A percentile compares a stretch with the other conserved stretches of the same genome.
These are phyloP conservation scores for Bovichtus variegatus DNA, from an alignment of 2,797 vertebrate genomes.

Conservation along the genomic window DNA sequence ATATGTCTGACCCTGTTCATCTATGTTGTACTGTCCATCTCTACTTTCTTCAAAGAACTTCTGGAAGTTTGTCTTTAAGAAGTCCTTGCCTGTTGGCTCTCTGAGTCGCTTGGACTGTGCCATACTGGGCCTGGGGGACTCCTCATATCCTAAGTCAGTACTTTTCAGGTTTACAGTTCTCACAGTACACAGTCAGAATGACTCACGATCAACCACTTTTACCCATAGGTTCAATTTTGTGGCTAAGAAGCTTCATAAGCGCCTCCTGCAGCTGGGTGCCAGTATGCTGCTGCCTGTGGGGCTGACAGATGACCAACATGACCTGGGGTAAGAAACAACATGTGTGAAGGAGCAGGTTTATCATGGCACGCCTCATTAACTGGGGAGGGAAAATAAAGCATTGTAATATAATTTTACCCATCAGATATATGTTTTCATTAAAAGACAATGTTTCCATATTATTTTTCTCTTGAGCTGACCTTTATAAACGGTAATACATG, in stretches of 20 bases:
- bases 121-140: slow-evolving; percentile 94
- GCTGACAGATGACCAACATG: slow-evolving; percentile 95
- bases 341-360: background rate
- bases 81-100: slow-evolving; percentile 86
- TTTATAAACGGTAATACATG: too few species aligned
- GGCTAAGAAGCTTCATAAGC: slow-evolving; percentile 95
- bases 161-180: background rate
- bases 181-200: background rate
- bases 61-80: slow-evolving; percentile 96
- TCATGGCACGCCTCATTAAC: background rate
- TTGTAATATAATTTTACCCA: too few species aligned
- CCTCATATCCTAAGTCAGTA: slow-evolving; percentile 93
- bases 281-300: slow-evolving; percentile 85
- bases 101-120: slow-evolving; percentile 92
- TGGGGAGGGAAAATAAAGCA: background rate
- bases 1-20: background rate
- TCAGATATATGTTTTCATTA: too few species aligned
- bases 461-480: too few species aligned
- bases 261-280: slow-evolving; percentile 92
- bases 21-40: background rate
- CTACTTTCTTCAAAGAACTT: slow-evolving; percentile 85
- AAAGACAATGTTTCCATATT: too few species aligned
- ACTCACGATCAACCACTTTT: background rate
- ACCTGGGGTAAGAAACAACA: slow-evolving; percentile 89
- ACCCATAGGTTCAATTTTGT: slow-evolving; percentile 93